A percentile compares a stretch with the other conserved stretches of the same genome.
phyloP scores from a whole-genome alignment of 2,113 vertebrate species.

The Sitta europaea region DNA sequence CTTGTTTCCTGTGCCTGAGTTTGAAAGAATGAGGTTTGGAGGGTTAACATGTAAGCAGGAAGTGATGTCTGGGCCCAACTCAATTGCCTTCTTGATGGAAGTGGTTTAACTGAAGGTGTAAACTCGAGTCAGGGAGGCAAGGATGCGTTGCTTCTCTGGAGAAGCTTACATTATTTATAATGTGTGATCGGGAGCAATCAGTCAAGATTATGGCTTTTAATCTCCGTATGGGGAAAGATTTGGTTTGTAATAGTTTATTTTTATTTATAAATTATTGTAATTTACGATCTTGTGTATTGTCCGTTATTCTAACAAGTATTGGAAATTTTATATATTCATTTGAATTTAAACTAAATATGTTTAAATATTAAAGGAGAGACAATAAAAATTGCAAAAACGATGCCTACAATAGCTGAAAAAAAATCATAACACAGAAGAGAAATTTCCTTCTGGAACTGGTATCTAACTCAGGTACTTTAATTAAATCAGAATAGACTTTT shows the following conservation, averaged over 20 bases:
- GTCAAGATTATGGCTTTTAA: constrained; percentile 71
- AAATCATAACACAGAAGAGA: not conserved
- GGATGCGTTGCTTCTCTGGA: constrained; percentile 76
- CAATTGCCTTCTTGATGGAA: constrained; percentile 75
- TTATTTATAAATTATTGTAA: constrained; percentile 77
- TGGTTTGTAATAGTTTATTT: constrained; percentile 73
- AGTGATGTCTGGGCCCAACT: constrained; percentile 67
- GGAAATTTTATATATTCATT: constrained; percentile 55
- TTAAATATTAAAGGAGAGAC: constrained; percentile 24
- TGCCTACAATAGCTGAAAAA: not conserved
- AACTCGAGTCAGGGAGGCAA: constrained; percentile 71
- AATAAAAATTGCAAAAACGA: constrained; percentile 34
- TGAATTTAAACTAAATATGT: constrained; percentile 44
- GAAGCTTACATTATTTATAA: constrained; percentile 74
- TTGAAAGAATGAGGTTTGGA: not conserved
- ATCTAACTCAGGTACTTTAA: constrained; percentile 48
- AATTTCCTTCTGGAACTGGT: constrained; percentile 64
- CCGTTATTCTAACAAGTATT: constrained; percentile 61
- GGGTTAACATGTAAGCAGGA: constrained; percentile 26
- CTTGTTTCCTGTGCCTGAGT: not conserved
- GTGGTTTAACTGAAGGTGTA: constrained; percentile 25
- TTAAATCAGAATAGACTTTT: constrained; percentile 29
- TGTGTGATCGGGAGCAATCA: constrained; percentile 73
- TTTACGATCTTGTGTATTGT: constrained; percentile 70
- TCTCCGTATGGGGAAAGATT: constrained; percentile 76